These are phyloP conservation scores for Pectinophora gossypiella DNA, from an alignment of 1,140 invertebrate genomes.

Conservation along the genomic window DNA sequence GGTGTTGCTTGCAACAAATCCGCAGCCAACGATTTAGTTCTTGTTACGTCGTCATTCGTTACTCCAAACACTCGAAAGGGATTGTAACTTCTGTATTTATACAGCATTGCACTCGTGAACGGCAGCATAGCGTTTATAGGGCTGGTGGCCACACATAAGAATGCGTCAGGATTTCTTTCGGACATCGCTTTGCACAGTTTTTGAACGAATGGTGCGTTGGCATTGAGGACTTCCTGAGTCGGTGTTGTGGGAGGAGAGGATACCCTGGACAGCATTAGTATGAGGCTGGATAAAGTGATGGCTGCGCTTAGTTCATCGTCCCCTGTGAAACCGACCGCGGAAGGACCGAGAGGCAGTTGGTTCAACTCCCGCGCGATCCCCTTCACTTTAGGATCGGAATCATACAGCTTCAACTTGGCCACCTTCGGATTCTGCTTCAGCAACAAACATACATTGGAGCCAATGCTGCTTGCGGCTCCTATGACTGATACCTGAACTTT, in stretches of 20 bases:
- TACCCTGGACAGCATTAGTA: constrained; percentile 36
- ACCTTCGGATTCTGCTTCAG: constrained; percentile 38
- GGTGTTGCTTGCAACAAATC: constrained; percentile 31
- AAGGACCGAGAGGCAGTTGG: constrained; percentile 29
- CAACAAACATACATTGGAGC: constrained; percentile 35
- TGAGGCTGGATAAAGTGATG: constrained; percentile 28
- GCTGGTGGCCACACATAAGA: constrained; percentile 41
- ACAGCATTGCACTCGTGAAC: constrained; percentile 37
- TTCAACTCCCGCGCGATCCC: constrained; percentile 29
- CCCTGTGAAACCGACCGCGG: constrained; percentile 21
- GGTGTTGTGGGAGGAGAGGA: constrained; percentile 22
- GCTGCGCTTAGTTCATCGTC: constrained; percentile 21
- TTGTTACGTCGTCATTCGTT: constrained; percentile 39
- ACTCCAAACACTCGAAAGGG: constrained; percentile 45
- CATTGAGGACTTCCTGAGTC: constrained; percentile 29
- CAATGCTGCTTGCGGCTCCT: constrained; percentile 36
- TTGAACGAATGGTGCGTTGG: constrained; percentile 35
- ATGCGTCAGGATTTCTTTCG: constrained; percentile 31
- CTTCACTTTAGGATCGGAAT: constrained; percentile 30
- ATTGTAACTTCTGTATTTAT: constrained; percentile 36
- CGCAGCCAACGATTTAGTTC: constrained; percentile 26
- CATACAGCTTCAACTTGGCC: constrained; percentile 32
- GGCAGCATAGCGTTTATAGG: constrained; percentile 52
- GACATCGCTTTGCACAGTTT: constrained; percentile 30
- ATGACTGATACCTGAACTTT: constrained; percentile 35